Percentiles rank a stretch among this genome's conserved stretches.
These are phyloP conservation scores for Hippocampus mohnikei DNA, from an alignment of 2,113 vertebrate species.

Conservation along the genomic window DNA sequence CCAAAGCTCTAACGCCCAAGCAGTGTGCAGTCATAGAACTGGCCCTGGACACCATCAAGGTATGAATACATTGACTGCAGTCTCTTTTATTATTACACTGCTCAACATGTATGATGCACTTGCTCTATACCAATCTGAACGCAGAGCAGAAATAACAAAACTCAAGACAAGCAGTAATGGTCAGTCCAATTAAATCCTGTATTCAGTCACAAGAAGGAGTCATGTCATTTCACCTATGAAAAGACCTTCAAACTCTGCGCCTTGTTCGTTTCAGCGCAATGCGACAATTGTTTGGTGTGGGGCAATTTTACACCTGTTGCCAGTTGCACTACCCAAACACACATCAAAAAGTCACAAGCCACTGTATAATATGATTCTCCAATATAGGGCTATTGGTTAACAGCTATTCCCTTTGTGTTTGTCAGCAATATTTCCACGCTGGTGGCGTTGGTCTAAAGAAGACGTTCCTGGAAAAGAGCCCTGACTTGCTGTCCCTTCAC, in stretches of 20 bases:
- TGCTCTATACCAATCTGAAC: background rate
- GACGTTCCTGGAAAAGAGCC: slow-evolving; percentile 97
- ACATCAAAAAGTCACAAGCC: background rate
- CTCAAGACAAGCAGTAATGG: background rate
- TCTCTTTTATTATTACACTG: background rate
- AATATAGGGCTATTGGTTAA: background rate
- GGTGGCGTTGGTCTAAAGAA: slow-evolving; percentile 97
- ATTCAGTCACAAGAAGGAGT: too few relatives aligned
- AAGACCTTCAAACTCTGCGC: too few relatives aligned
- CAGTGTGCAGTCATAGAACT: slow-evolving; percentile 95
- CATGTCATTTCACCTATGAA: too few relatives aligned
- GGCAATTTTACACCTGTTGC: too few relatives aligned
- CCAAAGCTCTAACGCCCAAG: slow-evolving; percentile 92
- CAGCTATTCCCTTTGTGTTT: slow-evolving; percentile 1
- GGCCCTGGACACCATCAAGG: slow-evolving; percentile 97
- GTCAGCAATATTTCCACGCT: slow-evolving; percentile 97
- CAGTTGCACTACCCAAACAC: background rate
- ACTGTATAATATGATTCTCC: too few relatives aligned
- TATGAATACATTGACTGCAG: slow-evolving; percentile 40
- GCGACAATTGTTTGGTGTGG: background rate
- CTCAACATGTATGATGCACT: background rate
- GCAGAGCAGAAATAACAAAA: background rate
- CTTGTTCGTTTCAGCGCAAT: background rate
- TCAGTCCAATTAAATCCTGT: background rate
- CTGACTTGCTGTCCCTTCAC: slow-evolving; percentile 89